Conservation (phyloP, 2,888 invertebrate species). For the Beris morrisii region DNA sequence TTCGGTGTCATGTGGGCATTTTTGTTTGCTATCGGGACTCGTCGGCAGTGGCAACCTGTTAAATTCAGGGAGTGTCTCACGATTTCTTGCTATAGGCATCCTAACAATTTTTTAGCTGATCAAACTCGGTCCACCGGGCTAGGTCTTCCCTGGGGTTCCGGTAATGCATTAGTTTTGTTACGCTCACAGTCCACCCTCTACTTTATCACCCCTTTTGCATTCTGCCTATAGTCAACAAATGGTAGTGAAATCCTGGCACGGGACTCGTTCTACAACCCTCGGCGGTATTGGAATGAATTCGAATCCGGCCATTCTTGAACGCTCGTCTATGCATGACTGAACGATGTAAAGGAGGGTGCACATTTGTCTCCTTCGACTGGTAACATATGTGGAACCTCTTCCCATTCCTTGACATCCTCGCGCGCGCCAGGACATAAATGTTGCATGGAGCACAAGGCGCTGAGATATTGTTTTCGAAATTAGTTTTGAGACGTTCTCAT, state of each 20-base stretch:
- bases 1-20: too few species aligned
- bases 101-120: too few species aligned
- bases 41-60: too few species aligned
- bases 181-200: neutral
- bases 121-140: too few species aligned
- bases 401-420: neutral
- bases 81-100: too few species aligned
- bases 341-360: neutral
- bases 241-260: neutral
- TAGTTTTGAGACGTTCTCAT: slow-evolving; percentile 15
- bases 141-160: too few species aligned
- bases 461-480: slow-evolving; percentile 22
- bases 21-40: too few species aligned
- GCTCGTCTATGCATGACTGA: slow-evolving; percentile 2
- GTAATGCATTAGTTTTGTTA: too few species aligned
- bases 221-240: neutral
- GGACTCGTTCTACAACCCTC: neutral
- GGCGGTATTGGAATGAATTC: slow-evolving; percentile 4
- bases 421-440: neutral
- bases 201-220: neutral
- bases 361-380: neutral
- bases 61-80: too few species aligned
- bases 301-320: slow-evolving; percentile 1
- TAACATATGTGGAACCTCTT: slow-evolving; percentile 4
- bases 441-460: neutral